Base-by-base conservation (phyloP, 64 coral and sea anemone genomes). In the Stichodactyla mertensii region DNA sequence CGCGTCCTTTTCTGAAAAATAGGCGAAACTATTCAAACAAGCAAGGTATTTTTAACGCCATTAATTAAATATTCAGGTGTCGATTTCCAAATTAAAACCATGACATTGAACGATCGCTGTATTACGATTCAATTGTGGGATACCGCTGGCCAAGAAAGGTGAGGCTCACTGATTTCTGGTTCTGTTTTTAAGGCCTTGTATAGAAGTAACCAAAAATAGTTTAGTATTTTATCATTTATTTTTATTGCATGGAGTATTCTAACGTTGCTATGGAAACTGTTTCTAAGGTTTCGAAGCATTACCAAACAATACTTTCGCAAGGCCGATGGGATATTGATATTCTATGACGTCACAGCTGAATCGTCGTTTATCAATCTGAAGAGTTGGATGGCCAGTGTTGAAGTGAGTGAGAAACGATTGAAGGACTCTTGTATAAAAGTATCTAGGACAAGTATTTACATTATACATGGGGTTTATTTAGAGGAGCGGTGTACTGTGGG, bases 91-190 rank as follows among this genome's bases (percentile, higher is more conserved):
- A 94, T 99, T 5, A 95, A 95, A 87, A 95, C 90, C 10, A 81
- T 99, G 83, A 51, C 58, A 20, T 12, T 92, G 1, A 84, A 91
- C 45, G 90, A 85, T 31, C 88, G 91, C 54, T 88, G 88, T 85
- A 86, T 95, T 79, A 90, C 90, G 12, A 86, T 99, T 59, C 96
- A 99, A 52, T 78, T 99, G 51, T 99, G 96, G 96, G 96, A 99
- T 86, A 99, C 96, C 57, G 96, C 96, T 80, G 96, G 96, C 12
- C 96, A 99, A 82, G 96, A 99, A 89, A 95, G 96, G 96, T 99
- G 61, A 74, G 56, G 57, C 52, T 31, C 26, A 59, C 82, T 57
- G 18, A 0, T 45, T 45, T 45, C 36, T 45, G 36, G 36, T 45
- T 45, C 36, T 3, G 1, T 45, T 45, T 45, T 45, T 45, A 45